These are phyloP conservation scores for Coenonympha glycerion DNA, from an alignment of 2,888 invertebrate species.

Conservation along the genomic window DNA sequence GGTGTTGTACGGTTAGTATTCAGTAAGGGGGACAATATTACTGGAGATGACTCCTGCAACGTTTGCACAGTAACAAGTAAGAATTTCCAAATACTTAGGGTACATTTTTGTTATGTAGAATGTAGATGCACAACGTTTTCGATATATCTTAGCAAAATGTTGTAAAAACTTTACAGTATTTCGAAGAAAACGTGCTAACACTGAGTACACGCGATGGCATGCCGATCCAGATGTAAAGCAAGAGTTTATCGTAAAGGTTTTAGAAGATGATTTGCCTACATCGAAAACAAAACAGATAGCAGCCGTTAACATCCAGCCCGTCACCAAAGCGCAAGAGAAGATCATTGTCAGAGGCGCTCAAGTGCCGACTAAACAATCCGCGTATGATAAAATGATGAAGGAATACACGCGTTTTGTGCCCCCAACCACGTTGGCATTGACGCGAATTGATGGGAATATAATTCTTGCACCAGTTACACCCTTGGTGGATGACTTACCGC, in stretches of 20 bases:
- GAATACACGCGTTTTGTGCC: slow-evolving; percentile 60
- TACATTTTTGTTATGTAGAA: neutral
- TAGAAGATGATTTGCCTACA: slow-evolving; percentile 56
- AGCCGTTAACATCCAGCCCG: slow-evolving; percentile 55
- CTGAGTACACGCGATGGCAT: slow-evolving; percentile 63
- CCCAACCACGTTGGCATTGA: slow-evolving; percentile 37
- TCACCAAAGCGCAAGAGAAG: slow-evolving; percentile 43
- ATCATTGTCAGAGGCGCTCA: slow-evolving; percentile 58
- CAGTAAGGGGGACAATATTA: slow-evolving; percentile 39
- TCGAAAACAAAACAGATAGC: slow-evolving; percentile 40
- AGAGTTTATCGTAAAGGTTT: slow-evolving; percentile 66
- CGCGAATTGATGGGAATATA: slow-evolving; percentile 16
- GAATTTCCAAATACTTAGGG: slow-evolving; percentile 23
- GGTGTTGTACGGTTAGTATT: slow-evolving; percentile 49
- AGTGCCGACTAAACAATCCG: slow-evolving; percentile 30
- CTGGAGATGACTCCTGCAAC: slow-evolving; percentile 40
- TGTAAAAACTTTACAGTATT: slow-evolving; percentile 34
- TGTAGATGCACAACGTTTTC: neutral
- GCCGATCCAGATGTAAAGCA: slow-evolving; percentile 46
- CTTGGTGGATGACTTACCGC: slow-evolving; percentile 26
- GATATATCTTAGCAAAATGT: neutral
- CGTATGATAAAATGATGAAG: slow-evolving; percentile 28
- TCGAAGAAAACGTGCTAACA: slow-evolving; percentile 52
- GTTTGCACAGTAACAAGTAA: slow-evolving; percentile 52
- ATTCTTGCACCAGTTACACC: slow-evolving; percentile 20